phyloP scores from a whole-genome alignment of 2,113 vertebrate species.

The Mustela lutreola region DNA sequence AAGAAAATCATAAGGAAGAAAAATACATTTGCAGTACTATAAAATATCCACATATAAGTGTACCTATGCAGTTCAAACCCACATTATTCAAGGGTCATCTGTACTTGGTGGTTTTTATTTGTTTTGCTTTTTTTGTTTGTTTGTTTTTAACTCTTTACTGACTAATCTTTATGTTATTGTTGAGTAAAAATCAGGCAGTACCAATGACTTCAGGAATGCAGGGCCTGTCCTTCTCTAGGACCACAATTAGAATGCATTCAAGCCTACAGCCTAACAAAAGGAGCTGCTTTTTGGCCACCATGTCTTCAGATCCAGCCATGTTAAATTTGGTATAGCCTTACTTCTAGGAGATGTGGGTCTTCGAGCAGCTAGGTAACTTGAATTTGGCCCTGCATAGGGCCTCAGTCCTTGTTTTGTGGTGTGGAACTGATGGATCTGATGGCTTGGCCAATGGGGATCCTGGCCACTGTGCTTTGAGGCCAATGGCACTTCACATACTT shows the following conservation, averaged over 20 bases:
- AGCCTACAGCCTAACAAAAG: not conserved
- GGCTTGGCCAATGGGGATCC: not conserved
- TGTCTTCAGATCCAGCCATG: not conserved
- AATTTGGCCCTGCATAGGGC: not conserved
- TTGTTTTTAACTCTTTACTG: not conserved
- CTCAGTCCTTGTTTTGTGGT: not conserved
- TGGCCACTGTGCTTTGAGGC: not conserved
- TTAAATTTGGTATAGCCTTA: not conserved
- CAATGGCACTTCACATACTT: not conserved
- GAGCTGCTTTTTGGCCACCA: not conserved
- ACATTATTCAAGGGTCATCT: not conserved
- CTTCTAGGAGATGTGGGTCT: not conserved
- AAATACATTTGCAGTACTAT: not conserved
- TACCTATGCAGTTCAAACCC: not conserved
- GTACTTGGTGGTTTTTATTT: not conserved
- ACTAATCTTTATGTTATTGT: not conserved
- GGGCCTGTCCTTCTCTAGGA: not conserved
- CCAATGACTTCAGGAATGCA: not conserved
- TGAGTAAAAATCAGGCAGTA: not conserved
- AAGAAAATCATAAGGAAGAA: not conserved
- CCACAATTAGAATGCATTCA: not conserved
- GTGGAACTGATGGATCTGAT: not conserved
- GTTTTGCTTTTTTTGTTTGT: not conserved
- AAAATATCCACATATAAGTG: not conserved
- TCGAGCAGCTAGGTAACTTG: not conserved